Percentiles rank a stretch among this genome's conserved stretches.
Evolutionary conservation across 2,888 invertebrate genomes (phyloP).

Genomic region (Gymnocheta viridis): DNA sequence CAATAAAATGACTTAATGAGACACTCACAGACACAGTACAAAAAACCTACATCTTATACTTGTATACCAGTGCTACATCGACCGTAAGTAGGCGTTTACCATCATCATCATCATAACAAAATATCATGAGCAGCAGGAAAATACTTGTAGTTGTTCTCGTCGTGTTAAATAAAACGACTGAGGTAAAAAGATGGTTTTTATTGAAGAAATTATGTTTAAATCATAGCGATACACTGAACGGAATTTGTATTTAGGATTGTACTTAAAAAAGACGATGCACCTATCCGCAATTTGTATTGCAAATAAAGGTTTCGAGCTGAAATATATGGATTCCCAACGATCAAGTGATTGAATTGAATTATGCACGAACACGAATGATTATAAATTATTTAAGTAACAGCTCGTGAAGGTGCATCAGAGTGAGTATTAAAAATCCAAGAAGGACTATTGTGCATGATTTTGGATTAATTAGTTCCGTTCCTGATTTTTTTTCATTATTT

Average conservation of each 20-base stretch:
- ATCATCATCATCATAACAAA: conserved; percentile 16
- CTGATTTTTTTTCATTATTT: no score
- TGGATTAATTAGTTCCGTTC: no score
- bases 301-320: no score
- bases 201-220: not conserved
- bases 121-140: conserved; percentile 9
- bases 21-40: conserved; percentile 44
- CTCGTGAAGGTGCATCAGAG: no score
- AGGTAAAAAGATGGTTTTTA: not conserved
- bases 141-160: conserved; percentile 8
- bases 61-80: not conserved
- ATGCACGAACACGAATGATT: no score
- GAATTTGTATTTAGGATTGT: not conserved
- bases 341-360: no score
- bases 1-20: conserved; percentile 70
- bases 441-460: no score
- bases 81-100: conserved; percentile 27
- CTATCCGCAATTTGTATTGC: no score
- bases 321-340: no score
- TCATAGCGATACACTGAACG: not conserved
- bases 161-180: conserved; percentile 4
- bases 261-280: no score
- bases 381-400: no score
- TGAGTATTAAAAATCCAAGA: no score
- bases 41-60: conserved; percentile 5